Percentiles rank a stretch among this genome's conserved stretches.
phyloP scores from a whole-genome alignment of 2,888 invertebrate genomes.

The Syrphus vitripennis region DNA sequence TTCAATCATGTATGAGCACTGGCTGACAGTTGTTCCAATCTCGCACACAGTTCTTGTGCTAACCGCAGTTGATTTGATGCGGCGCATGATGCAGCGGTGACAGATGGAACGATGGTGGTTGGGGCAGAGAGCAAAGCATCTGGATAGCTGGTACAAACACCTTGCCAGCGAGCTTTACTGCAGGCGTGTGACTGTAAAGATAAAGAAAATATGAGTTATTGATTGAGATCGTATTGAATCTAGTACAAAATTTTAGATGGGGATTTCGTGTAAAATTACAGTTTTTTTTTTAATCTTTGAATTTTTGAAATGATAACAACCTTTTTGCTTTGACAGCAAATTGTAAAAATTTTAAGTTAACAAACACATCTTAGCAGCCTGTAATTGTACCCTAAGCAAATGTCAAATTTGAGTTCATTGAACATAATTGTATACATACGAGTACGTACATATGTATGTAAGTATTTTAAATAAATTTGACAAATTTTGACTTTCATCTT shows the following conservation, averaged over 20 bases:
- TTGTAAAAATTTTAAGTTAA: too few species aligned
- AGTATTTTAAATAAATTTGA: too few species aligned
- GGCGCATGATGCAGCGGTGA: conserved; percentile 75
- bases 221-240: not conserved
- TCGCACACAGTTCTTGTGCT: conserved; percentile 82
- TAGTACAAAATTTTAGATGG: too few species aligned
- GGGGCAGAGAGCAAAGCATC: conserved; percentile 74
- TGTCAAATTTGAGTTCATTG: not conserved
- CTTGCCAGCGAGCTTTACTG: conserved; percentile 88
- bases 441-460: too few species aligned
- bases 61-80: conserved; percentile 80
- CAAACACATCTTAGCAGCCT: too few species aligned
- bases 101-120: conserved; percentile 73
- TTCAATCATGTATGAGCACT: conserved; percentile 80
- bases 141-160: conserved; percentile 84
- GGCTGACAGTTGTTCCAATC: conserved; percentile 82
- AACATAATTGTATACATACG: too few species aligned
- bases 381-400: too few species aligned
- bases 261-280: too few species aligned
- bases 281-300: too few species aligned
- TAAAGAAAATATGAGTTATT: conserved; percentile 43
- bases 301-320: too few species aligned
- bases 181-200: conserved; percentile 86
- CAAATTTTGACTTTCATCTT: not conserved
- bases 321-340: too few species aligned